A percentile compares a stretch with the other conserved stretches of the same genome.
Conservation (phyloP, 64 coral and sea anemone genomes). For the Porites australiensis region DNA sequence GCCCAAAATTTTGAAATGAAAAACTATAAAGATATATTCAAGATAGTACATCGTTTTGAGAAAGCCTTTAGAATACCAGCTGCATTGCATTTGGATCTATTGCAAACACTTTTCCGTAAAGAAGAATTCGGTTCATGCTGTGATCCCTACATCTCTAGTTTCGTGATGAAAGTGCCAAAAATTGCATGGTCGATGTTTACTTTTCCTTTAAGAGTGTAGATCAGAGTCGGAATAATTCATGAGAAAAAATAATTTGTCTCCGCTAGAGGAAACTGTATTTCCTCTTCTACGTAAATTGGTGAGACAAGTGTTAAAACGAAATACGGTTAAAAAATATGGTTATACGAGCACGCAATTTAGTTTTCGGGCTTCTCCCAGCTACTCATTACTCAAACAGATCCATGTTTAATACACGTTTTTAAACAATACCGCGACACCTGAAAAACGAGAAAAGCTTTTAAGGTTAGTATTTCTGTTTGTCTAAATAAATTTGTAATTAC, state of each 20-base stretch:
- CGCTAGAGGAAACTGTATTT: slow-evolving; percentile 45
- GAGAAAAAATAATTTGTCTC: slow-evolving; percentile 59
- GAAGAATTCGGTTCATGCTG: not conserved
- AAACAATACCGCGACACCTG: slow-evolving; percentile 37
- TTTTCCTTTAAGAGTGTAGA: slow-evolving; percentile 31
- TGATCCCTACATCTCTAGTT: slow-evolving; percentile 7
- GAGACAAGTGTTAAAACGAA: not conserved
- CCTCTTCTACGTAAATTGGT: not conserved
- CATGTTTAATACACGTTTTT: slow-evolving; percentile 17
- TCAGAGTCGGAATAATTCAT: slow-evolving; percentile 53
- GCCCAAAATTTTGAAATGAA: slow-evolving; percentile 21
- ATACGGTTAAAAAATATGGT: not conserved
- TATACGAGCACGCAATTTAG: not conserved
- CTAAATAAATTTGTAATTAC: slow-evolving; percentile 33
- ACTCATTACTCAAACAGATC: not conserved
- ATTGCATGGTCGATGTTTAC: slow-evolving; percentile 27
- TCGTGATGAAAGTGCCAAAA: slow-evolving; percentile 34
- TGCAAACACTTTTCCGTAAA: slow-evolving; percentile 14
- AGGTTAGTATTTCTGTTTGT: slow-evolving; percentile 25
- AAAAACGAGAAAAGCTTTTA: slow-evolving; percentile 28
- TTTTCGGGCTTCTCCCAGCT: not conserved
- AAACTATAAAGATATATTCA: slow-evolving; percentile 45
- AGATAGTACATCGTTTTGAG: not conserved
- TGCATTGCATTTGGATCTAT: not conserved
- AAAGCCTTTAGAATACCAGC: slow-evolving; percentile 18